phyloP scores from a whole-genome alignment of 35 echinoderm and acorn worm species.

The Ptychodera flava region DNA sequence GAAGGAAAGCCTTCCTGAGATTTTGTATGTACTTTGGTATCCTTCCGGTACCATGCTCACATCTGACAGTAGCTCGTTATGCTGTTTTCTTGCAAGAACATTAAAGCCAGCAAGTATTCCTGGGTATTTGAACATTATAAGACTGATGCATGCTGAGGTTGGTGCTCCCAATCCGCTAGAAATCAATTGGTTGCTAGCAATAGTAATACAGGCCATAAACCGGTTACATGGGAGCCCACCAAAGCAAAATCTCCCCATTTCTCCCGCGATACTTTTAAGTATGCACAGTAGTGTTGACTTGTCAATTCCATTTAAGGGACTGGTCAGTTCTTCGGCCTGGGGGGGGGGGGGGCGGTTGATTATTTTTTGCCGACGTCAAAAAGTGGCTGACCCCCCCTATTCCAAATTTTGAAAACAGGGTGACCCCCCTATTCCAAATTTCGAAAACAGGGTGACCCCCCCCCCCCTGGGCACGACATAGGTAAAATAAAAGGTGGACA shows the following conservation, averaged over 20 bases:
- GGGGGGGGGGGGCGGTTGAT: too few species aligned
- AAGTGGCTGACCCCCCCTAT: too few species aligned
- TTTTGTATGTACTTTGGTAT: not conserved
- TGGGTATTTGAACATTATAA: not conserved
- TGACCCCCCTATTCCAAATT: too few species aligned
- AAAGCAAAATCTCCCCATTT: not conserved
- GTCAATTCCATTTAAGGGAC: not conserved
- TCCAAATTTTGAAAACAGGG: too few species aligned
- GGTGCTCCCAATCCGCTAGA: not conserved
- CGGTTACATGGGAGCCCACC: not conserved
- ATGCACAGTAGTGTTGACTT: not conserved
- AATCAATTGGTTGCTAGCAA: not conserved
- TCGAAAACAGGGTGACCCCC: too few species aligned
- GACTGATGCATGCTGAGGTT: not conserved
- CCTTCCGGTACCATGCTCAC: not conserved
- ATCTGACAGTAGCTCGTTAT: not conserved
- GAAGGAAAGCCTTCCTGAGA: not conserved
- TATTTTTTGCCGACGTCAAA: too few species aligned
- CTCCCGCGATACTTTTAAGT: not conserved
- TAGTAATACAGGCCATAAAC: not conserved
- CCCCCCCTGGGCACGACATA: too few species aligned
- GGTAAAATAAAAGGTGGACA: too few species aligned
- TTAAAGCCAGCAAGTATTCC: not conserved
- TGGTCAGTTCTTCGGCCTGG: too few species aligned
- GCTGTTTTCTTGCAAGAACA: not conserved